Base-by-base conservation (phyloP, 2,797 vertebrate species). In the Gallinago solitaria region DNA sequence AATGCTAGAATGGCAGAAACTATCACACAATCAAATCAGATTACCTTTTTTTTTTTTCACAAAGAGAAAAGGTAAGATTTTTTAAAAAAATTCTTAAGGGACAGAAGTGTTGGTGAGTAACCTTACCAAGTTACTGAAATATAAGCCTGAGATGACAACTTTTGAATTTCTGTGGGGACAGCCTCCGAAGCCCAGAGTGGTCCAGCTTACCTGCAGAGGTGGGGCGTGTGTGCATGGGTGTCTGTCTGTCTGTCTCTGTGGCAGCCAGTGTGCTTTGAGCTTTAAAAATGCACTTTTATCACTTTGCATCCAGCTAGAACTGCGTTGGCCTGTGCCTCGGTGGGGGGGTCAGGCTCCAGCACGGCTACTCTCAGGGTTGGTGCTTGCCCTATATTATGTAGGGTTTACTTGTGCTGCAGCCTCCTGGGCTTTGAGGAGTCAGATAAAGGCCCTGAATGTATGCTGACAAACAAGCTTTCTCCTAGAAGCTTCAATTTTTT, bases 171-270 rank as follows among this genome's bases (percentile, higher is more conserved):
- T 56, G 39, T 30, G 35, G 35, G 25, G 16, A 41, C 28, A 41
- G 12, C 18, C 13, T 60, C 53, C 6, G 9, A 63, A 63, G 41
- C 6, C 32, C 57, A 48, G 25, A 32, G 71, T 7, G 13, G 33
- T 25, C 13, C 23, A 37, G 32, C 45, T 25, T 50, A 70, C 18
- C 53, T 37, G 35, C 43, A 41, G 63, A 11, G 8, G 9, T 14
- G 35, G 4, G 13, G 3, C 2, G 13, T 24, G 56, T 18, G 23
- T n/a, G 9, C 1, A 37, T 32, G 13, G 15, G 9, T 3, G 18
- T 16, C 1, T 41, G n/a, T 27, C 33, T 61, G 41, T 33, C 37
- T 56, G 35, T 14, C 17, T 54, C 32, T 25, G 30, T 35, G 33
- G n/a, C 19, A 64, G n/a, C 25, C 56, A 43, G 39, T 45, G 60